Base-by-base conservation (phyloP, 2,113 vertebrate genomes). In the Acrocephalus arundinaceus region DNA sequence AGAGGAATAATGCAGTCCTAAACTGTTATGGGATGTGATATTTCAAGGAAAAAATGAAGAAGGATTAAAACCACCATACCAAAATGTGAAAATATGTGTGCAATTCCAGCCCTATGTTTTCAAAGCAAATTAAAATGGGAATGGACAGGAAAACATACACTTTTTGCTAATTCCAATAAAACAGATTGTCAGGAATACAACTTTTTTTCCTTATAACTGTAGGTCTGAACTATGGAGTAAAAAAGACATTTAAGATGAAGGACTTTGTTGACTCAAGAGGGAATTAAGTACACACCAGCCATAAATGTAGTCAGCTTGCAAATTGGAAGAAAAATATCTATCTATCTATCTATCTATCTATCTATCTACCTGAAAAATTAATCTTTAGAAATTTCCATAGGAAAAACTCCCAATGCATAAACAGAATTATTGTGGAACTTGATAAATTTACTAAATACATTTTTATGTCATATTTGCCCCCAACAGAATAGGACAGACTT, bases 391-490 rank as follows among this genome's bases (percentile, higher is more conserved):
- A 8, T 76, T 93, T 94, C 74, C 78, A 65, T 13, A 46, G 62
- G 66, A 87, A 88, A 90, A 93, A 75, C 30, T 0, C 7, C 43
- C 14, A 77, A 59, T 81, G 7, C n/a, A 54, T 46, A 76, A 85
- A 79, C 1, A 93, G 62, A 81, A 10, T 49, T 83, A 41, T 30
- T 45, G 23, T 46, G 10, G 25, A 93, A 85, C 13, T 66, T 66
- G 16, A 80, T 86, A 84, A 77, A 84, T 78, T 67, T 81, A 77
- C 5, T 81, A 48, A 84, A 86, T 65, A 86, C 0, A 33, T 63
- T 84, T 95, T 92, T 62, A 61, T 80, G 10, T 25, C 23, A 33
- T 73, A 58, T 73, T 90, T 86, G 19, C 33, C 15, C 90, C 62
- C 67, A 88, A 63, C 5, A 67, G 39, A 73, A 84, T 31, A 45